phyloP scores from a whole-genome alignment of 2,113 vertebrate genomes.

The Meriones unguiculatus region DNA sequence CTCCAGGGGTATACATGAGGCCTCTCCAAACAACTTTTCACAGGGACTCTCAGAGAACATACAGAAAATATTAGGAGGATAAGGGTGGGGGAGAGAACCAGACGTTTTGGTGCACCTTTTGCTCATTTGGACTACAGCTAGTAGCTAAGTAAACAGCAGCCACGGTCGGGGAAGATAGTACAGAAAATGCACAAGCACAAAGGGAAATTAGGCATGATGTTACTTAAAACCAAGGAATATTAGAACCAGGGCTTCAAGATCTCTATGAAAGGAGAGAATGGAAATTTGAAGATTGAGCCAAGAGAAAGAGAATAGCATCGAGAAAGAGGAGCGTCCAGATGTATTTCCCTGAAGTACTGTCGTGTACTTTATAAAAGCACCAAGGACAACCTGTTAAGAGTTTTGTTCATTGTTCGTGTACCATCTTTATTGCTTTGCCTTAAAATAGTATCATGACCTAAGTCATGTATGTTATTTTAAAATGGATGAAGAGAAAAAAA shows the following conservation, averaged over 20 bases:
- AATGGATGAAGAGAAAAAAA: not conserved
- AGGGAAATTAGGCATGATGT: not conserved
- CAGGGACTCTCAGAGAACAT: not conserved
- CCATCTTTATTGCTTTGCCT: not conserved
- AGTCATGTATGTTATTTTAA: not conserved
- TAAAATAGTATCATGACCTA: not conserved
- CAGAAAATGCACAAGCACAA: not conserved
- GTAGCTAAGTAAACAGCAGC: not conserved
- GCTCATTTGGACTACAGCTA: too few relatives aligned
- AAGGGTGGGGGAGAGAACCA: not conserved
- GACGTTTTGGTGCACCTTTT: not conserved
- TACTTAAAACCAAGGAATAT: not conserved
- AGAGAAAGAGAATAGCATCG: not conserved
- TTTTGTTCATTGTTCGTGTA: not conserved
- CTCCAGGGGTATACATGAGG: accelerated
- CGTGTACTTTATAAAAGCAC: not conserved
- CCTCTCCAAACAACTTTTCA: accelerated
- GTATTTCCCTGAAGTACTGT: not conserved
- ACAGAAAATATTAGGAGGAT: not conserved
- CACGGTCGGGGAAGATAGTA: not conserved
- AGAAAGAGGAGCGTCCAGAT: not conserved
- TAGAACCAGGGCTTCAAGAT: not conserved
- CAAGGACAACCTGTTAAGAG: not conserved
- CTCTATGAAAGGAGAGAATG: not conserved
- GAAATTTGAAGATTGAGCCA: not conserved